Base-by-base conservation (phyloP, 2,113 vertebrate species). In the Rhinopomastus cyanomelas region DNA sequence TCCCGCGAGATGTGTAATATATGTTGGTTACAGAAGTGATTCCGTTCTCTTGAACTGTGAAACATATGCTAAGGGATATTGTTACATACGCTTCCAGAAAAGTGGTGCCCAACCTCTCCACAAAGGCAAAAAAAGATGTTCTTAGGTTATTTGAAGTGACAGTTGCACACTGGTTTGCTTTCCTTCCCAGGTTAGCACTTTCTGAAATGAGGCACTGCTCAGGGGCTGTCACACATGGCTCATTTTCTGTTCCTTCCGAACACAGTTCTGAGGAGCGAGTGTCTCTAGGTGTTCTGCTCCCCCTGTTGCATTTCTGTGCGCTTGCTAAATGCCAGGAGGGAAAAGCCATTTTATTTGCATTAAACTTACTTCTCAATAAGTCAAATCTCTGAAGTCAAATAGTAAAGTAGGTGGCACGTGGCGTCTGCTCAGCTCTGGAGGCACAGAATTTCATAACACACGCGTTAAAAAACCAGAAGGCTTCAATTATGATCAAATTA, bases 61-160 rank as follows among this genome's bases (percentile, higher is more conserved):
- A 88, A 75, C 79, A 68, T 19, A 55, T 48, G 23, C 30, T 87
- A 81, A 88, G 42, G 60, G 83, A 79, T 42, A 42, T 42, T 42
- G 11, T 42, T 42, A 42, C 15, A n/a, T n/a, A 14, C 25, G 11
- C 23, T 83, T 88, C 42, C 66, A 92, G 46, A 81, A 92, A 88
- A 76, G 29, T 18, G 51, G 51, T 65, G 60, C 27, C 59, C 83
- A 69, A 30, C 34, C 53, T 76, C 5, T 39, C 62, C 23, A 6
- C 10, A 80, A 48, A 80, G 42, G 48, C 39, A 83, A 69, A 79
- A 81, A 93, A 69, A 15, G 22, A 27, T 62, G 65, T 46, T 55
- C 88, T 87, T 79, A 76, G 37, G 73, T 87, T 95, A 87, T 93
- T 95, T 89, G 88, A 91, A 89, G 81, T 91, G 86, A 90, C 64